Conservation (phyloP, 2,888 invertebrate species). For the Octodonta nipae region DNA sequence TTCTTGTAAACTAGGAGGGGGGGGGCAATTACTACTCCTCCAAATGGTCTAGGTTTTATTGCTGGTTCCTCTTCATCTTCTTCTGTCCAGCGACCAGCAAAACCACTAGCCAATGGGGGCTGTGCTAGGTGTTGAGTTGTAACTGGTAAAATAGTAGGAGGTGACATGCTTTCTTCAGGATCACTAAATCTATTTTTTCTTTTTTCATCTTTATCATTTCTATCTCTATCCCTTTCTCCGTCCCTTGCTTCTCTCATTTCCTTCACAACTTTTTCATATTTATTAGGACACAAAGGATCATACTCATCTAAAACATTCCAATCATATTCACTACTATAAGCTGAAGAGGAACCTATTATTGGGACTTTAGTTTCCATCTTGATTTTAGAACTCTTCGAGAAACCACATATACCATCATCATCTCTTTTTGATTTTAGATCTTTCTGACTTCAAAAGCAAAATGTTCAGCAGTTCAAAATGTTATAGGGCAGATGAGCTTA, state of each 20-base stretch:
- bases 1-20: constrained; percentile 80
- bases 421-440: constrained; percentile 34
- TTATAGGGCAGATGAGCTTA: too few species aligned
- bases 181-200: constrained; percentile 50
- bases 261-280: constrained; percentile 91
- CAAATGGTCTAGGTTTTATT: constrained; percentile 37
- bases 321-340: constrained; percentile 50
- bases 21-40: constrained; percentile 93
- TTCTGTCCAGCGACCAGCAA: constrained; percentile 50
- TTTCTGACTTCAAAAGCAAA: too few species aligned
- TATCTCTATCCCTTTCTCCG: constrained; percentile 47
- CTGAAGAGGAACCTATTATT: constrained; percentile 26
- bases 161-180: constrained; percentile 38
- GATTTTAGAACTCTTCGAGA: constrained; percentile 15
- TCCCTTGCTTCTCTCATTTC: constrained; percentile 53
- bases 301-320: constrained; percentile 93
- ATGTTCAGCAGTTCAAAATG: too few species aligned
- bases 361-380: constrained; percentile 20
- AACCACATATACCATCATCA: constrained; percentile 28
- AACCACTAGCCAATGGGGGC: constrained; percentile 31
- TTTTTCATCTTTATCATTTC: constrained; percentile 47
- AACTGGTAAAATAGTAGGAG: constrained; percentile 29
- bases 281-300: constrained; percentile 95
- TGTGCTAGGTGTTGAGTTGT: constrained; percentile 27
- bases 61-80: constrained; percentile 46